These are phyloP conservation scores for Cassiopea andromeda DNA, from an alignment of 30 jellyfish, hydroid and myxozoan genomes.

Conservation along the genomic window DNA sequence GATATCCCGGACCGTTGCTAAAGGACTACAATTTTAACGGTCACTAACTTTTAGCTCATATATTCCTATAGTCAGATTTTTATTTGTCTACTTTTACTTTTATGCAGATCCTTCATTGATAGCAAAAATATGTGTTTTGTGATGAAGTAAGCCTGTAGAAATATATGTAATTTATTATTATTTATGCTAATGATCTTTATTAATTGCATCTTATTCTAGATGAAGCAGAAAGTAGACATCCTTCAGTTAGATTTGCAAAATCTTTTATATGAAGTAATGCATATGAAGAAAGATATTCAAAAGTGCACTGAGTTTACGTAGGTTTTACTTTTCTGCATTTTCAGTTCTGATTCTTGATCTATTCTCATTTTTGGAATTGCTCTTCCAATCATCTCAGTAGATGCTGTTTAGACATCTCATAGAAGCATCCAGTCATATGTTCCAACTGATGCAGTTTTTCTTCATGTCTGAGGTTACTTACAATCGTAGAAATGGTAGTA, in stretches of 20 bases:
- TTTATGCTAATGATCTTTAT: too few species aligned
- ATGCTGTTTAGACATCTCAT: too few species aligned
- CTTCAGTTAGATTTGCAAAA: conserved; percentile 89
- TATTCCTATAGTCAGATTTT: neutral
- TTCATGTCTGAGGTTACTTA: too few species aligned
- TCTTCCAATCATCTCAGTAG: too few species aligned
- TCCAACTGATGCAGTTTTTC: too few species aligned
- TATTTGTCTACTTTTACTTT: neutral
- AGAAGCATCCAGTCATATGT: too few species aligned
- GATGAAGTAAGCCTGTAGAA: neutral
- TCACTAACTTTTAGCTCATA: neutral
- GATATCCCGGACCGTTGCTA: neutral
- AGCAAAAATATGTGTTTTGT: neutral
- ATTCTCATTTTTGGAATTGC: too few species aligned
- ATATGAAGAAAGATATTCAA: conserved; percentile 83
- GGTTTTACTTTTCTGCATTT: neutral
- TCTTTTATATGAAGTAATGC: conserved; percentile 89
- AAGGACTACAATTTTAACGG: neutral
- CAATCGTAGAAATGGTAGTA: too few species aligned
- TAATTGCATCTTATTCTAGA: conserved; percentile 27
- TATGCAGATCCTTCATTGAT: neutral
- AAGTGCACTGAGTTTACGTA: conserved; percentile 91
- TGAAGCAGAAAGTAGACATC: conserved; percentile 84
- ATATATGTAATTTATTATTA: neutral
- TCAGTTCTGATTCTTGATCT: too few species aligned